Evolutionary conservation across 2,113 vertebrate genomes (phyloP).

Genomic region (Pimephales promelas): DNA sequence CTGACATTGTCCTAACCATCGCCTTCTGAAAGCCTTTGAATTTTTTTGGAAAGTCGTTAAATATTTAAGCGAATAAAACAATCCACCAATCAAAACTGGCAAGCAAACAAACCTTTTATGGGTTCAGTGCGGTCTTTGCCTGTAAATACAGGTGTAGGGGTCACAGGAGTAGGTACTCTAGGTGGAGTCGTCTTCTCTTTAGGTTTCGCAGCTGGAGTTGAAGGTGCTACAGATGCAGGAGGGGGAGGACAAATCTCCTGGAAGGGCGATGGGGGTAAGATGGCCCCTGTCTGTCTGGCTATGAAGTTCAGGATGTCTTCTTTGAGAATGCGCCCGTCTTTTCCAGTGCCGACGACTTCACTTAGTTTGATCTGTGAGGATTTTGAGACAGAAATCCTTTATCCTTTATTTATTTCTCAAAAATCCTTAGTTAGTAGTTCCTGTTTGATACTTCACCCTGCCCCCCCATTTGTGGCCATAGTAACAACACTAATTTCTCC

Average conservation of each 20-base stretch:
- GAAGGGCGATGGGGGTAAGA: conserved; percentile 87
- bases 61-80: background rate
- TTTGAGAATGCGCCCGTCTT: conserved; percentile 93
- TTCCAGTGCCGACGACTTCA: conserved; percentile 94
- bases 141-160: conserved; percentile 75
- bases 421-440: background rate
- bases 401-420: too few relatives aligned
- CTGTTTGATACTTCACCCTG: background rate
- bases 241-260: conserved; percentile 80
- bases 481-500: conserved; percentile 42
- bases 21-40: conserved; percentile 89
- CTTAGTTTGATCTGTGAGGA: conserved; percentile 91
- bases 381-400: background rate
- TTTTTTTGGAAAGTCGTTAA: background rate
- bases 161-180: conserved; percentile 58
- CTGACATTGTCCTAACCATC: conserved; percentile 94
- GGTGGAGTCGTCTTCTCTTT: conserved; percentile 61
- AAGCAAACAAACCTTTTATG: conserved; percentile 82
- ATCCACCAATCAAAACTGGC: background rate
- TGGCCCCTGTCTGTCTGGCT: conserved; percentile 94
- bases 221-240: conserved; percentile 59
- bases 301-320: conserved; percentile 96
- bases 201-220: conserved; percentile 50
- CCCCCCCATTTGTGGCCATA: conserved; percentile 45
- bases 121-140: conserved; percentile 88